Percentiles rank a stretch among this genome's conserved stretches.
phyloP scores from a whole-genome alignment of 2,113 vertebrate genomes.

The Agelaius tricolor region DNA sequence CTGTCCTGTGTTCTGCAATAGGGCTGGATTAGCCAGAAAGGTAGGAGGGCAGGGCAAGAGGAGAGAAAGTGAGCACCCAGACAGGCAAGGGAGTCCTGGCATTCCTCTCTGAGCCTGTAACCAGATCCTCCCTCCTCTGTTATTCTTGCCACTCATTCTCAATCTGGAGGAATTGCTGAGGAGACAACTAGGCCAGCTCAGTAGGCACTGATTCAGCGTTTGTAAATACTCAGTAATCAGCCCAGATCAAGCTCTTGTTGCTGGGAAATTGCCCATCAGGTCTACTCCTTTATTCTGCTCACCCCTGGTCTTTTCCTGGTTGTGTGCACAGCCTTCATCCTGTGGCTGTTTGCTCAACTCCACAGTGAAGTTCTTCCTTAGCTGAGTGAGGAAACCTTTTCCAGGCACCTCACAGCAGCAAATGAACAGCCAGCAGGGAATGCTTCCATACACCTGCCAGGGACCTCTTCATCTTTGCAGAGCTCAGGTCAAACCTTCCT shows the following conservation, averaged over 20 bases:
- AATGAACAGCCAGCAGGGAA: neutral
- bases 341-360: neutral
- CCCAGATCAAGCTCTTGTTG: neutral
- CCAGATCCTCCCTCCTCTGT: neutral
- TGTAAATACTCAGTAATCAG: neutral
- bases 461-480: neutral
- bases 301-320: neutral
- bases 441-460: neutral
- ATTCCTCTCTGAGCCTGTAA: constrained; percentile 20
- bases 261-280: neutral
- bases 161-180: neutral
- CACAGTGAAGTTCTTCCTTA: neutral
- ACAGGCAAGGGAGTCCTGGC: constrained; percentile 1
- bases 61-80: neutral
- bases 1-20: neutral
- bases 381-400: neutral
- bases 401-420: neutral
- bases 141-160: constrained; percentile 7
- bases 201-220: neutral
- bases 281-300: neutral
- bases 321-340: neutral
- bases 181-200: neutral
- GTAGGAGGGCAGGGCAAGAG: neutral
- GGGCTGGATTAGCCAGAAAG: neutral
- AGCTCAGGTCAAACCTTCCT: neutral